A percentile compares a stretch with the other conserved stretches of the same genome.
Evolutionary conservation across 92 coral and sea anemone species (phyloP).

Genomic region (Umimayanthus chanpuru): DNA sequence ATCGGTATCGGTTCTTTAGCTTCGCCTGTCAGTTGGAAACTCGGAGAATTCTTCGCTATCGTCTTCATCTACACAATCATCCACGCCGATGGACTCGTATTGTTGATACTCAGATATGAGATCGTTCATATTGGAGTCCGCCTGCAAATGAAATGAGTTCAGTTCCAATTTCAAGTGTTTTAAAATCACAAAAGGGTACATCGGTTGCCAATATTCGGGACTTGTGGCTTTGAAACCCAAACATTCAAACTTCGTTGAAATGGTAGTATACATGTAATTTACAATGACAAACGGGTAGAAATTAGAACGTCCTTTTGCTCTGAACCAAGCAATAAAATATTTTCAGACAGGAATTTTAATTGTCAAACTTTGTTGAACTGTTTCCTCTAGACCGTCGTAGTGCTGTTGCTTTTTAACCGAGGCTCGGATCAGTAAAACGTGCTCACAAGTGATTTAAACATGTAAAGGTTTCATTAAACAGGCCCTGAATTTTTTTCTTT

Average conservation of each 20-base stretch:
- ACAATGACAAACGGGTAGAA: neutral
- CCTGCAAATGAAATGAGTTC: slow-evolving; percentile 55
- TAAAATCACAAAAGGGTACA: too few relatives aligned
- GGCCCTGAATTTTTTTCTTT: too few relatives aligned
- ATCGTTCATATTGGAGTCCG: slow-evolving; percentile 97
- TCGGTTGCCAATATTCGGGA: neutral
- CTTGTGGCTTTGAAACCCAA: neutral
- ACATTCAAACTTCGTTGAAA: neutral
- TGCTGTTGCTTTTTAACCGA: too few relatives aligned
- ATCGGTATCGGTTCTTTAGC: neutral
- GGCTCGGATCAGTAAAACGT: too few relatives aligned
- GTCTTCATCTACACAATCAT: slow-evolving; percentile 72
- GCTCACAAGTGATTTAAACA: too few relatives aligned
- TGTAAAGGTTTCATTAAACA: too few relatives aligned
- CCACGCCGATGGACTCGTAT: slow-evolving; percentile 75
- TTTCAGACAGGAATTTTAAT: too few relatives aligned
- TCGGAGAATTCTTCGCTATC: slow-evolving; percentile 76
- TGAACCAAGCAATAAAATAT: too few relatives aligned
- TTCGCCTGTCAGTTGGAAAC: neutral
- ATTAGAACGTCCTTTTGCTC: neutral
- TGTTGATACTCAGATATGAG: slow-evolving; percentile 95
- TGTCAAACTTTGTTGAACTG: too few relatives aligned
- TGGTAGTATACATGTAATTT: neutral
- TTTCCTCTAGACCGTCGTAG: too few relatives aligned
- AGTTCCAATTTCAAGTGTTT: neutral